These are phyloP conservation scores for Mylabris phalerata DNA, from an alignment of 1,140 invertebrate genomes.

Conservation along the genomic window DNA sequence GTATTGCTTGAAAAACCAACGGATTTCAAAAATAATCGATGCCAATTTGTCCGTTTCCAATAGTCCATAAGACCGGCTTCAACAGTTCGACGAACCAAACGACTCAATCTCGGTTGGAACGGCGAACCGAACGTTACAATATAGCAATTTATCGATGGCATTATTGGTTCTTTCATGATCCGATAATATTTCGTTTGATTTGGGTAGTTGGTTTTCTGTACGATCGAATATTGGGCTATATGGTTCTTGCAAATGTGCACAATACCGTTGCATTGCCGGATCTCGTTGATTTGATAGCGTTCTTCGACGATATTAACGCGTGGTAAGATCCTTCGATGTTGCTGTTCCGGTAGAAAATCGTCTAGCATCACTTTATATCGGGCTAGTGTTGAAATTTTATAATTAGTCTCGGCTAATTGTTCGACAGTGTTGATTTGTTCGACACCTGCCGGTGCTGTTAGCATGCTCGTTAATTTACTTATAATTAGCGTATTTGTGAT, in stretches of 20 bases:
- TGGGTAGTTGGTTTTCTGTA: conserved; percentile 6
- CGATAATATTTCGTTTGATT: conserved; percentile 4
- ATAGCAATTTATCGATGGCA: conserved; percentile 5
- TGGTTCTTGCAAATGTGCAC: conserved; percentile 6
- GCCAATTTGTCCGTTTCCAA: conserved; percentile 6
- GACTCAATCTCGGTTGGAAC: background rate
- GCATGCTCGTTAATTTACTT: conserved; percentile 3
- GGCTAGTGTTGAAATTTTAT: conserved; percentile 1
- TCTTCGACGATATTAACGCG: conserved; percentile 1
- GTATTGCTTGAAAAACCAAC: no score
- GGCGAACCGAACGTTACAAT: conserved; percentile 8
- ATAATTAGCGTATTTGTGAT: conserved; percentile 2
- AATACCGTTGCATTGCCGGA: background rate
- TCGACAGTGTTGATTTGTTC: conserved; percentile 1
- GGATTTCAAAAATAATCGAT: background rate
- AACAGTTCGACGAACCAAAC: conserved; percentile 1
- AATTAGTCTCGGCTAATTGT: conserved; percentile 1
- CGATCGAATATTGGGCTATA: conserved; percentile 3
- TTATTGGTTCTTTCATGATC: conserved; percentile 2
- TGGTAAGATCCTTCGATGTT: background rate
- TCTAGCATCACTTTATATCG: conserved; percentile 3
- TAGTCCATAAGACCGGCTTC: conserved; percentile 1
- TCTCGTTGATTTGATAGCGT: background rate
- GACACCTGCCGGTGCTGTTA: background rate
- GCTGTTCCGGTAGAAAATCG: background rate